Percentiles rank a stretch among this genome's conserved stretches.
phyloP scores from a whole-genome alignment of 2,888 invertebrate species.

The Lapara coniferarum region DNA sequence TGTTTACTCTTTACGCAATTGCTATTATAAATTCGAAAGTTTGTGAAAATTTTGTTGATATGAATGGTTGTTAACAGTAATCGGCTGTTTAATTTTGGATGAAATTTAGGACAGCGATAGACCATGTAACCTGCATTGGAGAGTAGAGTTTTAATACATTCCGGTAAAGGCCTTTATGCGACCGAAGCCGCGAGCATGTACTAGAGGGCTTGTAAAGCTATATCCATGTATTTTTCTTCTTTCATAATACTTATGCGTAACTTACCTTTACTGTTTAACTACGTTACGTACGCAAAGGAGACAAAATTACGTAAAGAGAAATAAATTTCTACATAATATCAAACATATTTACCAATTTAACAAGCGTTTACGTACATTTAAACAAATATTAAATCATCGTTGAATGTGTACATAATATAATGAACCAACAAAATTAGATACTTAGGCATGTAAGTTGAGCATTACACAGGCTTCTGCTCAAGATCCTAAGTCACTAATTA shows the following conservation, averaged over 20 bases:
- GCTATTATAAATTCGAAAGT: background rate
- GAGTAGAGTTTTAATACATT: too few relatives aligned
- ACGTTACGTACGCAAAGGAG: too few relatives aligned
- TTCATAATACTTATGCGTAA: too few relatives aligned
- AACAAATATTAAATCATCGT: constrained; percentile 1
- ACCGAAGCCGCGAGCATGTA: too few relatives aligned
- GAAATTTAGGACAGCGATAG: too few relatives aligned
- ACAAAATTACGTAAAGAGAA: too few relatives aligned
- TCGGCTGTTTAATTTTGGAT: too few relatives aligned
- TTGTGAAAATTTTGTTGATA: background rate
- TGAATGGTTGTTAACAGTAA: background rate
- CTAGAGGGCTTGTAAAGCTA: too few relatives aligned
- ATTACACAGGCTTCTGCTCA: constrained; percentile 7
- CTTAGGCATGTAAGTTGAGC: constrained; percentile 19
- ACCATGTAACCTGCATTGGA: too few relatives aligned
- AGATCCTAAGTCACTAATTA: constrained; percentile 10
- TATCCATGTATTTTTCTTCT: too few relatives aligned
- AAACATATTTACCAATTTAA: background rate
- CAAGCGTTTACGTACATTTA: background rate
- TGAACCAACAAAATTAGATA: constrained; percentile 11
- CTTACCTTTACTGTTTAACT: too few relatives aligned
- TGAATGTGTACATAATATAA: constrained; percentile 13
- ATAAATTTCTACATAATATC: background rate
- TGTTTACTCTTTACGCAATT: background rate
- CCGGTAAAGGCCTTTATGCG: too few relatives aligned